Evolutionary conservation across 2,797 vertebrate species (phyloP).

Genomic region (Euphonia xanthogaster): DNA sequence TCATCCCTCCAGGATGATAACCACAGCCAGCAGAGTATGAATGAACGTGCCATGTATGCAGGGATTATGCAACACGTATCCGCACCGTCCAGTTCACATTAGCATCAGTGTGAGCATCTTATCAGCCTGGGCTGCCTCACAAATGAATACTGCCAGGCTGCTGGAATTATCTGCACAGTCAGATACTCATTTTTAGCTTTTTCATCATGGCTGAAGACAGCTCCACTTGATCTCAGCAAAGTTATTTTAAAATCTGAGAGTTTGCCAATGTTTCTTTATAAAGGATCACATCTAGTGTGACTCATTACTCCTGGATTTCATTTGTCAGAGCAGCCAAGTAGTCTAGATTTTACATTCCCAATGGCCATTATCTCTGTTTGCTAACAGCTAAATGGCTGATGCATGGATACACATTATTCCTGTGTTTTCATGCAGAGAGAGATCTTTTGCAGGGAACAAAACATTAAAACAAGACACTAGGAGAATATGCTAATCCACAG

Average conservation of each 20-base stretch:
- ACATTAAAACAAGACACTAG: not conserved
- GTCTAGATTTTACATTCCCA: constrained; percentile 50
- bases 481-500: not conserved
- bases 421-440: constrained; percentile 23
- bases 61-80: not conserved
- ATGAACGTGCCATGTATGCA: not conserved
- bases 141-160: constrained; percentile 37
- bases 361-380: constrained; percentile 59
- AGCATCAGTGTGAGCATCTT: not conserved
- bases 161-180: constrained; percentile 49
- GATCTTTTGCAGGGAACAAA: not conserved
- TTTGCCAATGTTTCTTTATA: constrained; percentile 69
- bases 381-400: constrained; percentile 56
- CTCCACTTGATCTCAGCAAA: constrained; percentile 58
- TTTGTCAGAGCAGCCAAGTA: constrained; percentile 60
- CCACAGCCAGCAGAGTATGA: not conserved
- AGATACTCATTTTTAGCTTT: constrained; percentile 58
- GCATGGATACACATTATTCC: constrained; percentile 22
- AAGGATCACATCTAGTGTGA: constrained; percentile 61
- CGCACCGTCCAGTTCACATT: not conserved
- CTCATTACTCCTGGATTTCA: constrained; percentile 65
- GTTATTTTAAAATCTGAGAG: constrained; percentile 70
- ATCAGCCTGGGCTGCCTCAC: not conserved
- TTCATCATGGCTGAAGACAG: constrained; percentile 61
- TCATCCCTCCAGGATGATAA: constrained; percentile 7